phyloP scores from a whole-genome alignment of 1,140 invertebrate genomes.

The Aphelinus certus region DNA sequence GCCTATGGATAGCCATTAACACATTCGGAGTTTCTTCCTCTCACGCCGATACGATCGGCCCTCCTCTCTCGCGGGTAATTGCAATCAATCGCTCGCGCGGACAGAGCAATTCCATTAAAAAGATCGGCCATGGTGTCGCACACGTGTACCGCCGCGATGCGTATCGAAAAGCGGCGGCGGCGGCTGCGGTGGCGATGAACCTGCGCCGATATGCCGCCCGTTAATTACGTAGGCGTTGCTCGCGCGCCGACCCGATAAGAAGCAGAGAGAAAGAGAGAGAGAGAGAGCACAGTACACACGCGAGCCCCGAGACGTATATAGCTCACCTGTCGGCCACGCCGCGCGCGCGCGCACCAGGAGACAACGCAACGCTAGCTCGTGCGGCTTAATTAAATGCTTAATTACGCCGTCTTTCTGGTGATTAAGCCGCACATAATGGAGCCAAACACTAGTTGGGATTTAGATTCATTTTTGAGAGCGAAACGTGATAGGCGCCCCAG shows the following conservation, averaged over 20 bases:
- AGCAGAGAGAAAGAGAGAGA: background rate
- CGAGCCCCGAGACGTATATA: no score
- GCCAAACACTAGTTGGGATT: no score
- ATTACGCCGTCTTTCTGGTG: conserved; percentile 9
- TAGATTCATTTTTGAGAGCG: no score
- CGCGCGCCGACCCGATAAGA: background rate
- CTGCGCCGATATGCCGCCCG: conserved; percentile 1
- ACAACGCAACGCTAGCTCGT: background rate
- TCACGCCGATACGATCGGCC: background rate
- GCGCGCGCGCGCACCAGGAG: background rate
- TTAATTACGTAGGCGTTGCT: conserved; percentile 33
- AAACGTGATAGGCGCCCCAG: no score
- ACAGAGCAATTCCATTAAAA: conserved; percentile 12
- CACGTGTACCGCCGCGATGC: no score
- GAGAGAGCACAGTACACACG: background rate
- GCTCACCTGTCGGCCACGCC: no score
- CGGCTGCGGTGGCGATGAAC: background rate
- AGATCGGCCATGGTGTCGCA: background rate
- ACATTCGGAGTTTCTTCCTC: background rate
- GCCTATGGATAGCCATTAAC: background rate
- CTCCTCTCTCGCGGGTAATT: background rate
- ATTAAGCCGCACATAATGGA: background rate
- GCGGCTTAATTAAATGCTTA: conserved; percentile 17
- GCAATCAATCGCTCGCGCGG: background rate
- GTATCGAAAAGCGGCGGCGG: no score